phyloP scores from a whole-genome alignment of 1,140 invertebrate species.

The Armadillidium nasatum region DNA sequence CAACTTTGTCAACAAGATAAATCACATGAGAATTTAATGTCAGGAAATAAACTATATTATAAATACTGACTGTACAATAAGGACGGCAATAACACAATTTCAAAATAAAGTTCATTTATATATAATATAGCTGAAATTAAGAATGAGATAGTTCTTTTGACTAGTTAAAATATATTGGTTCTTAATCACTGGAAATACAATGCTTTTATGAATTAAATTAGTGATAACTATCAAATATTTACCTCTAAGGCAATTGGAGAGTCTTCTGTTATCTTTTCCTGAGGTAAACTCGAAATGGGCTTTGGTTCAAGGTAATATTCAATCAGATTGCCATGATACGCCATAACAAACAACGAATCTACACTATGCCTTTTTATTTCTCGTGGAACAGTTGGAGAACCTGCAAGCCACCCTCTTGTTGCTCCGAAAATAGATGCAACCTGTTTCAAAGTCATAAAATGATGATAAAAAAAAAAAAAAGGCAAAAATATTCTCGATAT shows the following conservation, averaged over 20 bases:
- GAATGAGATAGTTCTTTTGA: too few species aligned
- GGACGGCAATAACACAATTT: too few species aligned
- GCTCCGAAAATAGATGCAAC: slow-evolving; percentile 73
- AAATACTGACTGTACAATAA: too few species aligned
- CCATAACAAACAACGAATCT: slow-evolving; percentile 86
- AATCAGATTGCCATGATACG: slow-evolving; percentile 76
- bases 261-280: slow-evolving; percentile 86
- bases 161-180: too few species aligned
- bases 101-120: too few species aligned
- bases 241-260: slow-evolving; percentile 66
- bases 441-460: slow-evolving; percentile 23
- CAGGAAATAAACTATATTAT: too few species aligned
- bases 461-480: slow-evolving; percentile 9
- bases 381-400: slow-evolving; percentile 49
- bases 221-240: neutral
- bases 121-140: too few species aligned
- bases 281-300: slow-evolving; percentile 66
- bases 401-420: slow-evolving; percentile 64
- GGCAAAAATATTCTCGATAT: neutral
- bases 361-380: slow-evolving; percentile 53
- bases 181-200: too few species aligned
- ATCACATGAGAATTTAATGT: too few species aligned
- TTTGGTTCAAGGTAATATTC: slow-evolving; percentile 86
- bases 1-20: too few species aligned
- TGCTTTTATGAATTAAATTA: neutral